Base-by-base conservation (phyloP, 2,797 vertebrate genomes). In the Periparus ater region DNA sequence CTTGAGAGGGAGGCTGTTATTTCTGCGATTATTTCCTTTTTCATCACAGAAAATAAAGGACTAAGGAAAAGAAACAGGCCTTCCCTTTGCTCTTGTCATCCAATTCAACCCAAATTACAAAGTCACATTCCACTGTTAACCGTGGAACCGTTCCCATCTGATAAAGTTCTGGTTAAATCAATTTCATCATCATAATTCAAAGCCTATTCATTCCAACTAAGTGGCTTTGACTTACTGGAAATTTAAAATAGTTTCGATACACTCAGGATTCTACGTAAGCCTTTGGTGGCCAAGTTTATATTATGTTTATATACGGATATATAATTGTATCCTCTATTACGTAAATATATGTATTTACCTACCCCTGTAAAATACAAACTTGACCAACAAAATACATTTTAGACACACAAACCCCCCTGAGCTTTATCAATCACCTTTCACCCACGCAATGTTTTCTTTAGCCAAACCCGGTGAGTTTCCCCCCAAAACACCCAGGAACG, bases 141-240 rank as follows among this genome's bases (percentile, higher is more conserved):
- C 30, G 4, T 8, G 44, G 91, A 89, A 34, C 47, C 0, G 0
- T 16, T 86, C 76, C 83, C 68, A 91, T 89, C 83, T 32, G 67
- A 89, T 93, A 70, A 85, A 91, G 66, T 83, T 75, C 77, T n/a
- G 50, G 32, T 82, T 76, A 67, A 66, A 91, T 66, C 76, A 25
- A 83, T 92, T 78, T 62, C 62, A 86, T 63, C 57, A 25, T 36
- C n/a, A 48, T 77, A 63, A 89, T 47, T 44, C 83, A 72, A 74
- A 80, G 61, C 11, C 25, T 26, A 9, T 74, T 92, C 61, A 83
- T 63, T 61, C 54, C 40, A 77, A 4, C 72, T 32, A 47, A 75
- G n/a, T 26, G 40, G 10, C 15, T 85, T 25, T 40, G 42, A 65
- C 34, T 8, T 26, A 22, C 1, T 7, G 21, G n/a, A 62, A n/a